phyloP scores from a whole-genome alignment of 2,797 vertebrate genomes.

The Melanogrammus aeglefinus region DNA sequence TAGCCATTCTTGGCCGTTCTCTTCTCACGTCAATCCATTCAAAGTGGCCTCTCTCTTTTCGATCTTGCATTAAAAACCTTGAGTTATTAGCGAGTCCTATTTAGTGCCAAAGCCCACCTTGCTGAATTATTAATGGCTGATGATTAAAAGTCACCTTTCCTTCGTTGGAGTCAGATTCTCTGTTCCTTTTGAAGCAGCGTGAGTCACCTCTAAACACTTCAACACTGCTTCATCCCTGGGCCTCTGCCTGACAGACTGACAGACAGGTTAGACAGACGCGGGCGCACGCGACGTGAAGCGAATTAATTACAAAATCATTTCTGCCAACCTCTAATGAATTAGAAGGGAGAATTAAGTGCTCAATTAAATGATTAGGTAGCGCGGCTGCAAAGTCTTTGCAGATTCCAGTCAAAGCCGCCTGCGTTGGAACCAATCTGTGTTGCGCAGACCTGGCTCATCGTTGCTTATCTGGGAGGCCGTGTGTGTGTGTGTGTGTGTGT shows the following conservation, averaged over 20 bases:
- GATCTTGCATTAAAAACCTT: not conserved
- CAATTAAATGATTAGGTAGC: slow-evolving; percentile 75
- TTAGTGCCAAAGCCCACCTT: slow-evolving; percentile 18
- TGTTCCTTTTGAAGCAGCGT: slow-evolving; percentile 41
- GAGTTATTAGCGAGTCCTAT: not conserved
- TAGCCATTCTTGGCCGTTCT: not conserved
- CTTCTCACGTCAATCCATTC: not conserved
- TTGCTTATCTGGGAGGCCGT: slow-evolving; percentile 60
- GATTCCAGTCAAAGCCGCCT: slow-evolving; percentile 62
- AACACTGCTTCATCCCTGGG: not conserved
- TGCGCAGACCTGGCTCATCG: slow-evolving; percentile 67
- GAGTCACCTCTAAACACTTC: slow-evolving; percentile 59
- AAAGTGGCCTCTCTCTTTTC: not conserved
- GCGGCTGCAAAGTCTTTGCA: slow-evolving; percentile 64
- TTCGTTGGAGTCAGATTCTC: slow-evolving; percentile 25
- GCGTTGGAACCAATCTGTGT: slow-evolving; percentile 71
- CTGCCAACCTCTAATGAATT: slow-evolving; percentile 69
- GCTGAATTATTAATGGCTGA: slow-evolving; percentile 42
- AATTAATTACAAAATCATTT: slow-evolving; percentile 69
- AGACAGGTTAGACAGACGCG: slow-evolving; percentile 52
- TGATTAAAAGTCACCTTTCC: slow-evolving; percentile 52
- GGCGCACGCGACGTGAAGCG: slow-evolving; percentile 50
- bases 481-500: slow-evolving; percentile 38
- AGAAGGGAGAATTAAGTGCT: slow-evolving; percentile 70
- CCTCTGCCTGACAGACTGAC: slow-evolving; percentile 39